Conservation (phyloP, 2,797 vertebrate genomes). For the Centroberyx gerrardi region DNA sequence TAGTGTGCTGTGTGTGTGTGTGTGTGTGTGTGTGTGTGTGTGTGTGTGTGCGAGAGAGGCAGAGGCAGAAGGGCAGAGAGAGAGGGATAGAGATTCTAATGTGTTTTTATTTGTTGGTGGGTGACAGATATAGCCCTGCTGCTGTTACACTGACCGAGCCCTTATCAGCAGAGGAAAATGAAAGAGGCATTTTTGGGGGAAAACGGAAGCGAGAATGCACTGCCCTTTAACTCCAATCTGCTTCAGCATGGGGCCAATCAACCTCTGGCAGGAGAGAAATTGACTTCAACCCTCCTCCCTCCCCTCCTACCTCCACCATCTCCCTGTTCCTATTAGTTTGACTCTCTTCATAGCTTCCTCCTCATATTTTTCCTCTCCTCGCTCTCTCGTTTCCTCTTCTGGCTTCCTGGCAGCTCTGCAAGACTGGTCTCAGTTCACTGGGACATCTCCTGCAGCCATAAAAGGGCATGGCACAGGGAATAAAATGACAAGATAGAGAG, state of each 20-base stretch:
- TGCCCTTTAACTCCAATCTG: slow-evolving; percentile 45
- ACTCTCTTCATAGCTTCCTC: slow-evolving; percentile 17
- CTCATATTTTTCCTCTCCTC: slow-evolving; percentile 22
- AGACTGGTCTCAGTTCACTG: slow-evolving; percentile 49
- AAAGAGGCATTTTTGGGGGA: slow-evolving; percentile 7
- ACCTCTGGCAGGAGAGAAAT: slow-evolving; percentile 39
- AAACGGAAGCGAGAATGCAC: slow-evolving; percentile 22
- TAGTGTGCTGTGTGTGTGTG: background rate
- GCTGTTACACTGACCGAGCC: slow-evolving; percentile 1
- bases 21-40: slow-evolving; percentile 14
- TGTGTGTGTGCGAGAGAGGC: background rate
- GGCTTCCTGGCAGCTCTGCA: slow-evolving; percentile 30
- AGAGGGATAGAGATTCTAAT: slow-evolving; percentile 10
- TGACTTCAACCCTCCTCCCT: slow-evolving; percentile 11
- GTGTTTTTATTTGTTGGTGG: slow-evolving; percentile 12
- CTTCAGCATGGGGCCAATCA: slow-evolving; percentile 39
- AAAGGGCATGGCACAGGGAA: slow-evolving; percentile 56
- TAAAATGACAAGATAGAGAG: slow-evolving; percentile 42
- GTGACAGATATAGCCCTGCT: slow-evolving; percentile 7
- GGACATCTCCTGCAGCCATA: slow-evolving; percentile 45
- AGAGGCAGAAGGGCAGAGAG: slow-evolving; percentile 8
- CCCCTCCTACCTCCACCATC: slow-evolving; percentile 19
- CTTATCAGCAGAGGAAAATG: slow-evolving; percentile 21
- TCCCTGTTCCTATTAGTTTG: slow-evolving; percentile 40
- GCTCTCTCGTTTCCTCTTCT: slow-evolving; percentile 19